Base-by-base conservation (phyloP, 1,140 invertebrate genomes). In the Aphaenogaster floridana region DNA sequence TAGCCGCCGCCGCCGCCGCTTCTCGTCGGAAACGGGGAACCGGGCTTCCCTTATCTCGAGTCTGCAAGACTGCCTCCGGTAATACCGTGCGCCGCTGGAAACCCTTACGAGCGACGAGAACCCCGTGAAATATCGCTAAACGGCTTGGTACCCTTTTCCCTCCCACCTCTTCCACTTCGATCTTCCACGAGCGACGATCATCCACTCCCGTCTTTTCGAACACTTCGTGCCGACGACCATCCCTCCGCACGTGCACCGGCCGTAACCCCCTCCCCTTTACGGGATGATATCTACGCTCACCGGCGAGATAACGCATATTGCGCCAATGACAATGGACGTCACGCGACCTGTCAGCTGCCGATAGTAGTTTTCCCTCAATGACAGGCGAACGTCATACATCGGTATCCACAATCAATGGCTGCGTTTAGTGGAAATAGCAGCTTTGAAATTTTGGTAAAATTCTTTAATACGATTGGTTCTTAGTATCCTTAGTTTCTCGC, bases 21-120 rank as follows among this genome's bases (percentile, higher is more conserved):
- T 93, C 91, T 91, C 92, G 90, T 86, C 85, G 90, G 89, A 91
- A 92, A 92, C 88, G 90, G 86, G 86, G 92, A 89, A 86, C 90
- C 89, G 88, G 86, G 69, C 89, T 90, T 90, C 86, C 86, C 95
- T 95, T 95, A 95, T 95, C 95, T 95, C 89, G 78, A 93, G 89
- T 95, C 93, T 95, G 95, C 95, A 95, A 95, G 94, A 95, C 94
- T 95, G 95, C 92, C 93, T 95, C 91, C 93, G 88, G 94, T 95
- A 95, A 95, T 95, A 94, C 93, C 91, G 92, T 92, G 77, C 79
- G 89, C 87, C 69, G 59, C 86, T 91, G 66, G 88, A 90, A 91
- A 91, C 90, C 92, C 92, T 91, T 91, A 90, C 91, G 91, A 88
- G 86, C 90, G 89, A 91, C 90, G 91, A 92, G 92, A 93, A 92